Base-by-base conservation (phyloP, 2,797 vertebrate species). In the Steatocranus sp. region DNA sequence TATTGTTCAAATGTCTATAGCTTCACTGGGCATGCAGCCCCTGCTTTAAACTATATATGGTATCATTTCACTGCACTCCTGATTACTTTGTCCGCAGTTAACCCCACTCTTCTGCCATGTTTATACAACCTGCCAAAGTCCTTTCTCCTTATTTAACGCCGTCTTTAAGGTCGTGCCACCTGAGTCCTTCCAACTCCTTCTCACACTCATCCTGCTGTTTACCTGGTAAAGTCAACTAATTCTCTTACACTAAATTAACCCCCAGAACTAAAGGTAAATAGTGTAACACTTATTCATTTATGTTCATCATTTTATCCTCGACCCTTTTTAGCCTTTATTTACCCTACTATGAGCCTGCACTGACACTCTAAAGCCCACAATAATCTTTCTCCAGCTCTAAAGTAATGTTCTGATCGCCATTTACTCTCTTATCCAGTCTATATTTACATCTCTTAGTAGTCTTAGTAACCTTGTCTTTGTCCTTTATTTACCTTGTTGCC, bases 171-270 rank as follows among this genome's bases (percentile, higher is more conserved):
- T 53, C 32, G 10, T 18, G 25, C n/a, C 15, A 20, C 10, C 34
- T 43, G 54, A 79, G 25, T 77, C 34, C 70, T 34, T 20, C 25
- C 73, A 75, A 54, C 36, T 34, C 32, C 27, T 86, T 7, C 17
- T 80, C 41, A 78, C 51, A 79, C 80, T 86, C 58, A 88, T 51
- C 49, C 46, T 38, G 7, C 30, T 10, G 36, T 75, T 76, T 81
- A 88, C 53, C 77, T 78, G 23, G 48, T 63, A 80, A 84, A 86
- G 63, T 32, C 76, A 84, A 32, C 61, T n/a, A 38, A 83, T 50
- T 38, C 5, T 32, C 51, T 89, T 20, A 83, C 83, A 75, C 49
- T 38, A 25, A 83, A 78, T 85, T 46, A 81, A 81, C 75, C 58
- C 6, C 27, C 0, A 43, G 4, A 32, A 78, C 27, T 34, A 61